Percentiles rank a stretch among this genome's conserved stretches.
These are phyloP conservation scores for Bombus soroeensis DNA, from an alignment of 1,140 invertebrate species.

Conservation along the genomic window DNA sequence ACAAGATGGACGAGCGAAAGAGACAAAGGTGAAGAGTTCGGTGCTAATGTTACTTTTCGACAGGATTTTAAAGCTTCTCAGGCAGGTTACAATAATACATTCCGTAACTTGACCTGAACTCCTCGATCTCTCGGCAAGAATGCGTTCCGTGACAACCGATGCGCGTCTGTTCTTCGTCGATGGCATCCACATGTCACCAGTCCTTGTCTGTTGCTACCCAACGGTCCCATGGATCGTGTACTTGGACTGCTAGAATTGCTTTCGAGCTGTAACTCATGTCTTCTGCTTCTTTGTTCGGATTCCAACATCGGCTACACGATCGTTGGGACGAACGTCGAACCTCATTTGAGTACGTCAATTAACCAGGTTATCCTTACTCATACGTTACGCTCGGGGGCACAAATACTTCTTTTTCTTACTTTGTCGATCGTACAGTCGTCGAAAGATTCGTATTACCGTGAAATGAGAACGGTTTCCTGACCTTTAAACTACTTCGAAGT, in stretches of 20 bases:
- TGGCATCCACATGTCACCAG: constrained; percentile 37
- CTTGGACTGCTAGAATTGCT: constrained; percentile 3
- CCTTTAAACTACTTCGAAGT: too few species aligned
- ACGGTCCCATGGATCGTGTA: constrained; percentile 13
- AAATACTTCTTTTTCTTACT: too few species aligned
- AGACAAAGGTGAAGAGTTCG: neutral
- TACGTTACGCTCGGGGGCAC: neutral
- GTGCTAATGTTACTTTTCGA: neutral
- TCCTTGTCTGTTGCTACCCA: constrained; percentile 36
- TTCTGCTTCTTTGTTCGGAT: constrained; percentile 23
- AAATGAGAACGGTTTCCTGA: neutral
- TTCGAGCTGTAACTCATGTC: constrained; percentile 29
- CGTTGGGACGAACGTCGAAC: neutral
- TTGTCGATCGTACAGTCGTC: neutral
- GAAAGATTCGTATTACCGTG: neutral
- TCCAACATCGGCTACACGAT: constrained; percentile 14
- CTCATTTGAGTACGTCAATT: constrained; percentile 28
- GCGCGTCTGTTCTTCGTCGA: constrained; percentile 41
- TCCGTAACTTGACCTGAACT: constrained; percentile 23
- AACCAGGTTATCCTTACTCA: neutral
- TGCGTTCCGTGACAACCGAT: constrained; percentile 24
- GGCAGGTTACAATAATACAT: neutral
- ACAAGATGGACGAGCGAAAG: neutral
- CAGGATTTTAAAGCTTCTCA: neutral
- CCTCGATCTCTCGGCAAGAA: constrained; percentile 26